Conservation (phyloP, 2,797 vertebrate species). For the Fratercula arctica region DNA sequence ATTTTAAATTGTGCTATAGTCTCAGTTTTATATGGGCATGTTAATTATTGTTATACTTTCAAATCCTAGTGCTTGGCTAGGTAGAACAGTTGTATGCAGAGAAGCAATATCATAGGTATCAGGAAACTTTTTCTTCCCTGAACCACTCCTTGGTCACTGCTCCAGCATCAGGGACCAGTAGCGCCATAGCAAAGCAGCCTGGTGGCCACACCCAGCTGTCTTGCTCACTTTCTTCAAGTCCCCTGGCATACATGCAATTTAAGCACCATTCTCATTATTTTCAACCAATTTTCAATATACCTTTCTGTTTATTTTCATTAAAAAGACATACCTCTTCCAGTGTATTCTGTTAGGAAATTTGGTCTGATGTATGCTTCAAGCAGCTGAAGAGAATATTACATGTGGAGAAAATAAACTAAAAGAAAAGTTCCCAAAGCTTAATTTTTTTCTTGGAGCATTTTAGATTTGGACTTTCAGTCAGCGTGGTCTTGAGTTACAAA, state of each 20-base stretch:
- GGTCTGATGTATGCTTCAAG: neutral
- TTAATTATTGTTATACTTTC: neutral
- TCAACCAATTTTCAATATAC: neutral
- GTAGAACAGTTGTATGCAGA: neutral
- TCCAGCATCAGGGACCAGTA: neutral
- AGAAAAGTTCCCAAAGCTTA: neutral
- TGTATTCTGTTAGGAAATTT: neutral
- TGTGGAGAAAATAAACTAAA: neutral
- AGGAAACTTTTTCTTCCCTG: neutral
- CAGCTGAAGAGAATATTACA: neutral
- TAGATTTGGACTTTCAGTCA: neutral
- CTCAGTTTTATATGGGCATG: neutral
- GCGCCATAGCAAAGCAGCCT: neutral
- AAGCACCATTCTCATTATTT: neutral
- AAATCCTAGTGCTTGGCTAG: neutral
- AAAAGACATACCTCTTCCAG: fast-evolving
- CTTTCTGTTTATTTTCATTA: neutral
- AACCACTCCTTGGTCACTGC: neutral
- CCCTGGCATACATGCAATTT: neutral
- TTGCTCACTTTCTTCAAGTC: neutral
- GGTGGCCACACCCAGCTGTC: too few relatives aligned
- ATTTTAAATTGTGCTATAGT: neutral
- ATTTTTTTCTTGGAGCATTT: neutral
- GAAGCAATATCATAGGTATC: fast-evolving
- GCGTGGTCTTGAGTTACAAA: neutral